These are phyloP conservation scores for Encarsia formosa DNA, from an alignment of 2,888 invertebrate genomes.

Conservation along the genomic window DNA sequence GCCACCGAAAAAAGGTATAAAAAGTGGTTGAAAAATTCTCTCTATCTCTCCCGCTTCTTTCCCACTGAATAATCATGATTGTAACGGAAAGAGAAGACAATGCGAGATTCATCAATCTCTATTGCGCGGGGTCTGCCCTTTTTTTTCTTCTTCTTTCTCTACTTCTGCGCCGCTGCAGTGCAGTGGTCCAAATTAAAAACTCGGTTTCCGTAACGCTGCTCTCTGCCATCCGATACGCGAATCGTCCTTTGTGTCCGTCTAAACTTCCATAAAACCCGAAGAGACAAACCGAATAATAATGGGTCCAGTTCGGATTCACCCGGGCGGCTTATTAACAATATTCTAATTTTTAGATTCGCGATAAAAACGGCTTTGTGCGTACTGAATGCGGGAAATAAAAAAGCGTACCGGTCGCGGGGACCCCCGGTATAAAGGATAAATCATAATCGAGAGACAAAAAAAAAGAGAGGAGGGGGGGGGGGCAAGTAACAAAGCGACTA, in stretches of 20 bases:
- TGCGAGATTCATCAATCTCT: slow-evolving; percentile 43
- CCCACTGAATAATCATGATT: neutral
- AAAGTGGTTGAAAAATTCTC: slow-evolving; percentile 15
- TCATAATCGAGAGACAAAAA: slow-evolving; percentile 22
- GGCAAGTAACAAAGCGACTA: neutral
- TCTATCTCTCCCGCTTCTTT: no score
- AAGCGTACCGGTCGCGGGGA: no score
- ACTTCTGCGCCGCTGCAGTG: slow-evolving; percentile 28
- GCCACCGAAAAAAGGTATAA: slow-evolving; percentile 45
- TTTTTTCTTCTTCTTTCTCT: neutral
- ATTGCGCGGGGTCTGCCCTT: slow-evolving; percentile 33
- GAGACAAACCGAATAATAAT: no score
- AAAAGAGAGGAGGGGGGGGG: slow-evolving; percentile 5
- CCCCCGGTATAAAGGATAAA: slow-evolving; percentile 1
- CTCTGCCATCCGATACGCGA: slow-evolving; percentile 16
- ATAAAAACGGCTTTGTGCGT: neutral
- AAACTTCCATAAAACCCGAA: slow-evolving; percentile 17
- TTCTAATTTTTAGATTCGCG: slow-evolving; percentile 16
- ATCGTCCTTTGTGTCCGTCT: slow-evolving; percentile 14
- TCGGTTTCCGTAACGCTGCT: slow-evolving; percentile 41
- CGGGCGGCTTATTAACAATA: slow-evolving; percentile 11
- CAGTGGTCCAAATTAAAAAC: slow-evolving; percentile 50
- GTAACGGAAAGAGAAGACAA: slow-evolving; percentile 41
- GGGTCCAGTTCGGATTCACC: neutral
- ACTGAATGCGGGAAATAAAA: slow-evolving; percentile 1